Evolutionary conservation across 2,113 vertebrate genomes (phyloP).

Genomic region (Glareola pratincola): DNA sequence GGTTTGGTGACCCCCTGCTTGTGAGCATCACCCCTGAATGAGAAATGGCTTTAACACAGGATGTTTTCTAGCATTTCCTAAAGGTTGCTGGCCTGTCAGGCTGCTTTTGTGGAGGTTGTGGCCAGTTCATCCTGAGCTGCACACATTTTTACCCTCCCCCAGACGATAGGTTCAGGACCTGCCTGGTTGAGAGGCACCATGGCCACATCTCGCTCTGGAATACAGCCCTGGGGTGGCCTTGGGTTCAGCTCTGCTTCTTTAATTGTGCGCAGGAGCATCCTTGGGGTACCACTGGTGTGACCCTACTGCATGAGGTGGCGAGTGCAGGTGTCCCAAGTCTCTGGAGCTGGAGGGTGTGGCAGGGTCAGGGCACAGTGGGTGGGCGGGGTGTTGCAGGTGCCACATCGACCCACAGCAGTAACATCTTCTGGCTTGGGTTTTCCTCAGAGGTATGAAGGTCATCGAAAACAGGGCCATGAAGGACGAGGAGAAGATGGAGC

Average conservation of each 20-base stretch:
- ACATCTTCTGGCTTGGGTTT: neutral
- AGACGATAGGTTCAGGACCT: neutral
- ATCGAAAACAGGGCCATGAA: conserved; percentile 97
- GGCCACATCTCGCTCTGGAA: neutral
- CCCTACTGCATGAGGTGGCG: rapidly evolving
- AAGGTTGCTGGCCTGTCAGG: neutral
- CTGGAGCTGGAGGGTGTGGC: neutral
- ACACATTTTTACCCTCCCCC: rapidly evolving
- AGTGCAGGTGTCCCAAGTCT: neutral
- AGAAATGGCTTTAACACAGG: neutral
- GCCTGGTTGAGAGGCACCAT: neutral
- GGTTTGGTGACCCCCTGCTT: neutral
- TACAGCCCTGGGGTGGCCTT: too few species aligned
- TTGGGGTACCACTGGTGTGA: neutral
- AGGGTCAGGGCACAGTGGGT: neutral
- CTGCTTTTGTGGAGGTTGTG: neutral
- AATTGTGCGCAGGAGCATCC: neutral
- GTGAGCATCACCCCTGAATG: neutral
- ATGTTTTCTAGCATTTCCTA: neutral
- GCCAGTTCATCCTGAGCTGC: neutral
- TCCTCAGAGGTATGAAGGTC: conserved; percentile 96
- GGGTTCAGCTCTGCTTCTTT: neutral
- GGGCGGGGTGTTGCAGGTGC: neutral
- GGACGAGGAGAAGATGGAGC: conserved; percentile 98
- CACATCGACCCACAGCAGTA: neutral